Base-by-base conservation (phyloP, 1,140 invertebrate genomes). In the Euwallacea fornicatus region DNA sequence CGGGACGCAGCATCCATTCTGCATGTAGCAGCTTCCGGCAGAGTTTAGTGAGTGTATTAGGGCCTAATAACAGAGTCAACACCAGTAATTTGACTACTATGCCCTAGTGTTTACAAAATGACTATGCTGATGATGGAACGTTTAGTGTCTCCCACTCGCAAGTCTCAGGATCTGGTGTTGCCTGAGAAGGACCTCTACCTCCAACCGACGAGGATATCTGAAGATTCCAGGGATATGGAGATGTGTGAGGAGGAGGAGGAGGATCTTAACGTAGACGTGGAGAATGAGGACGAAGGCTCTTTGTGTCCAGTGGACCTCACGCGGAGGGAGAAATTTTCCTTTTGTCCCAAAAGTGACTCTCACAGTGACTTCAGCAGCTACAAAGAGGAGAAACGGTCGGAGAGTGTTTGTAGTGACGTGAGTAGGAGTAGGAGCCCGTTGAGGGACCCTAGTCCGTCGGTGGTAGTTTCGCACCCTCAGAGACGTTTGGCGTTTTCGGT, bases 401-500 rank as follows among this genome's bases (percentile, higher is more conserved):
- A 82, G 53, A 83, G 82, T 77, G 79, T 82, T 74, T 83, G 82
- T 78, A 83, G 82, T 79, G 82, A 83, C 71, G 74, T 78, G 55
- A 82, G 81, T 69, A 75, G 81, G 56, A 81, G 81, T 66, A 77
- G 80, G 53, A 81, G 80, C 72, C 81, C 82, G 7, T 11, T 66
- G 21, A 21, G 47, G n/a, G 72, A 79, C 50, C 72, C 74, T 7
- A 82, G 81, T 76, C 82, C 82, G 55, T 82, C 81, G 75, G 77
- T 78, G 75, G 77, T 78, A 44, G 80, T 79, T 59, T 70, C 78
- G 15, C 78, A 80, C 59, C 79, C 77, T 47, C 79, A 82, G 64
- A 76, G 85, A 76, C 83, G 88, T 56, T 82, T 94, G 60, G 90
- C 92, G 0, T 96, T 96, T 81, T 95, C 93, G 4, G 93, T 96